Evolutionary conservation across 2,888 invertebrate species (phyloP).

Genomic region (Conomelus anceps): DNA sequence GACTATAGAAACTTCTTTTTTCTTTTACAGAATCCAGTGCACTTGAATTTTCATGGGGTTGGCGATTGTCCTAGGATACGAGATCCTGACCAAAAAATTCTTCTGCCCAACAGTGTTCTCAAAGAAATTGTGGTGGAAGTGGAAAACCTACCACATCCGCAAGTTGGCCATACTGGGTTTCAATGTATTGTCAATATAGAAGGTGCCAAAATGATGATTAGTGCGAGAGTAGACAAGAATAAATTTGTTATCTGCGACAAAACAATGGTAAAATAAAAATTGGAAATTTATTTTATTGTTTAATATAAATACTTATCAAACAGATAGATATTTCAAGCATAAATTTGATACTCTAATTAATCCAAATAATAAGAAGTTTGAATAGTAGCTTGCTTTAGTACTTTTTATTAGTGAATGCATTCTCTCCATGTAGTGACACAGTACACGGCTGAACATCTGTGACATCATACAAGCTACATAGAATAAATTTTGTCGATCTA

Average conservation of each 20-base stretch:
- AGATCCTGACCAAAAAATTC: conserved; percentile 63
- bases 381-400: too few species aligned
- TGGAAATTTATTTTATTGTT: neutral
- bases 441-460: too few species aligned
- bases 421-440: too few species aligned
- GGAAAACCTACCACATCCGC: conserved; percentile 83
- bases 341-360: too few species aligned
- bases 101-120: conserved; percentile 81
- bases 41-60: conserved; percentile 52
- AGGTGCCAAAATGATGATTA: conserved; percentile 79
- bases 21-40: conserved; percentile 49
- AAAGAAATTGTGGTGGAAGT: conserved; percentile 85
- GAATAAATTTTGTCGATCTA: too few species aligned
- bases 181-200: conserved; percentile 88
- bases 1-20: conserved; percentile 5
- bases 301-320: neutral
- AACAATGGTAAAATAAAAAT: conserved; percentile 57
- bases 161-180: conserved; percentile 83
- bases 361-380: too few species aligned
- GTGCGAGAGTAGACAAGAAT: conserved; percentile 75
- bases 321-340: too few species aligned
- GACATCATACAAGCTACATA: too few species aligned
- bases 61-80: conserved; percentile 76
- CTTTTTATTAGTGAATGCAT: too few species aligned
- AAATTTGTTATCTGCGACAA: conserved; percentile 81